Conservation (phyloP, 2,113 vertebrate genomes). For the Mustela lutreola region DNA sequence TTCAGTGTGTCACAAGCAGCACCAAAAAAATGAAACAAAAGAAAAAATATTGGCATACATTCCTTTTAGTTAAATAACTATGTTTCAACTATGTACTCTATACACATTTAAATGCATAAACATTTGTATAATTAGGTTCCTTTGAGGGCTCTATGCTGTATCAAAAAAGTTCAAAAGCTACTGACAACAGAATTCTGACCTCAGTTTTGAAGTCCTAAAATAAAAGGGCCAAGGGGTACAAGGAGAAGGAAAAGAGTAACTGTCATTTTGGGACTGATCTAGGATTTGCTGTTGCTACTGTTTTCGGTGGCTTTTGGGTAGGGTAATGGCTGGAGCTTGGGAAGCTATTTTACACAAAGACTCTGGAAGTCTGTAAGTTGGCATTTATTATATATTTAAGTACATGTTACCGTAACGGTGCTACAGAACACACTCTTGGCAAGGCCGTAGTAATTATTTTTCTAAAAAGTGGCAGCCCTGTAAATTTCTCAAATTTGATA, state of each 20-base stretch:
- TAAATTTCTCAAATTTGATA: neutral
- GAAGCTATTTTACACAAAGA: neutral
- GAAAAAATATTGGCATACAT: neutral
- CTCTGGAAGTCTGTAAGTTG: neutral
- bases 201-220: neutral
- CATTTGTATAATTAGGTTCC: neutral
- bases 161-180: neutral
- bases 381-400: neutral
- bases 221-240: neutral
- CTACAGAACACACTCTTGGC: neutral
- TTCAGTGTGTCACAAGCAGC: neutral
- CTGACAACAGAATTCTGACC: neutral
- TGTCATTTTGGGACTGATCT: neutral
- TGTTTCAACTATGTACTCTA: neutral
- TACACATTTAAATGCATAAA: neutral
- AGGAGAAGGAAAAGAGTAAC: neutral
- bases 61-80: neutral
- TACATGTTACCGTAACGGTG: neutral
- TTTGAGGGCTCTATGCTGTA: neutral
- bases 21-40: neutral
- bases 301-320: neutral
- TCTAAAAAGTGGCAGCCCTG: neutral
- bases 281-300: neutral
- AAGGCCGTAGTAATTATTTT: conserved; percentile 17
- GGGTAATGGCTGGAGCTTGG: neutral